Base-by-base conservation (phyloP, 2,113 vertebrate species). In the Indicator indicator region DNA sequence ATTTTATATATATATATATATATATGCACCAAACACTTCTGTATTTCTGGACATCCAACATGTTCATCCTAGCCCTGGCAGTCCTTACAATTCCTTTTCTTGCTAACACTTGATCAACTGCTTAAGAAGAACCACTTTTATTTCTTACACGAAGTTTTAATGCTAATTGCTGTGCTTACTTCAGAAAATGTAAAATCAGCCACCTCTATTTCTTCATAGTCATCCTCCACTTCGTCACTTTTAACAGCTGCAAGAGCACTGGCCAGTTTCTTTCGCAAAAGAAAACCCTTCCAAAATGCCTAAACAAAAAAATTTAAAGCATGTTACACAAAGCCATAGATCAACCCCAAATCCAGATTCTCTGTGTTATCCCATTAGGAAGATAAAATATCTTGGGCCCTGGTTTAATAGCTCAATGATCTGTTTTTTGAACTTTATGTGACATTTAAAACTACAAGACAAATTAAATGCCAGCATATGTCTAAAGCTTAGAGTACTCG, bases 391-490 rank as follows among this genome's bases (percentile, higher is more conserved):
- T 98, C 98, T 98, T 98, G 97, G 98, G 94, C 97, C 96, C 96
- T 96, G 97, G 95, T 98, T 98, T 98, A 99, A 99, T 98, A 98
- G 98, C 98, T 96, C 97, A 98, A 97, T 97, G 98, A 98, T 99
- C 98, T 99, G 98, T 96, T 98, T 98, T 99, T 98, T 99, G 99
- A 99, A 99, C 99, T 99, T 98, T 99, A 97, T 94, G 97, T 99
- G 99, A 99, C 99, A 99, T 96, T 98, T 97, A 95, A 97, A 98
- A 98, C 96, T 98, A 96, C 84, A 98, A 99, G 99, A 99, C 98
- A 98, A 99, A 99, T 99, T 98, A 99, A 98, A 98, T 97, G 97
- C 97, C 98, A 97, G 95, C 97, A 98, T 96, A 96, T 98, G 98
- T 98, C 98, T 99, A 98, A 98, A 98, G 98, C 98, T 97, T 97